Base-by-base conservation (phyloP, 2,888 invertebrate species). In the Nesidiocoris tenuis region DNA sequence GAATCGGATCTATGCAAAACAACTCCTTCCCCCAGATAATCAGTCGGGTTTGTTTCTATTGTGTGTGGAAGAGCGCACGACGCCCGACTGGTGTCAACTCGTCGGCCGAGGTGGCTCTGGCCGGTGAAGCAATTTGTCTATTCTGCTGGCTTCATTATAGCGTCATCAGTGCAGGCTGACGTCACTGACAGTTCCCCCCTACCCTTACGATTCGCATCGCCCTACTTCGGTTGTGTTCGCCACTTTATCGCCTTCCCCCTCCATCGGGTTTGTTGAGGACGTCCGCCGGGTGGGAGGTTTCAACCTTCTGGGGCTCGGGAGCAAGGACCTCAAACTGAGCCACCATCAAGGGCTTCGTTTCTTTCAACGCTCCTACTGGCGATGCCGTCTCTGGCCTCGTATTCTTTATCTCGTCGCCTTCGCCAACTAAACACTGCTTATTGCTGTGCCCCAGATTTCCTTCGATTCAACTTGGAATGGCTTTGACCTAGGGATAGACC, bases 281-380 rank as follows among this genome's bases (percentile, higher is more conserved):
- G 21, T 57, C 21, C 16, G 70, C 19, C 22, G 70, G 70, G 70
- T 25, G 59, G 17, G 70, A 70, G 23, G n/a, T 59, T 59, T 70
- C 59, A 57, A 57, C 70, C 19, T 25, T 23, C 19, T 54, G 19
- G 70, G 59, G 70, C 19, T 54, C 57, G 70, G 59, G 70, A 25
- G 70, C 70, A 70, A 70, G 59, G 70, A 70, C 70, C 70, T 70
- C 70, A n/a, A 70, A 59, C 59, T 59, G 70, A 70, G 59, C 59
- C 70, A 70, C 22, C 23, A 59, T 25, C 67, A 56, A 67, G 57
- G 65, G 65, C 39, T 39, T 9, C 65, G 25, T 19, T 39, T n/a
- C 64, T 3, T 21, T 16, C 3, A 21, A 22, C 57, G 55, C 17
- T 66, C 23, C 54, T n/a, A n/a, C n/a, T n/a, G n/a, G n/a, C n/a